Evolutionary conservation across 2,888 invertebrate genomes (phyloP), one percentile per base, ranked within the genome.

Genomic region (Diaprepes abbreviatus): DNA sequence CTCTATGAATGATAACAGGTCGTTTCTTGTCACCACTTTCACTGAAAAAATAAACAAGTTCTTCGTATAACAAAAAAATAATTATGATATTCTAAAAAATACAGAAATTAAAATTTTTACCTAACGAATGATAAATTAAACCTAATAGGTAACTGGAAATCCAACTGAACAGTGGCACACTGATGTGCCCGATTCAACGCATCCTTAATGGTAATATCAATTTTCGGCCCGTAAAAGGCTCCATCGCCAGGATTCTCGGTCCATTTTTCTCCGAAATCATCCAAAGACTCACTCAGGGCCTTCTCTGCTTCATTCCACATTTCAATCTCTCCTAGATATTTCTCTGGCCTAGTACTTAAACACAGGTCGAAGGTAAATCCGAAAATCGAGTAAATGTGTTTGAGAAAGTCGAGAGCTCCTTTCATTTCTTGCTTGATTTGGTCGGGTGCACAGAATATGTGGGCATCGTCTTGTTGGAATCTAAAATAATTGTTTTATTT

Each of bases 381-480:
- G 83, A 99, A 97, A 0, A 95, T 90, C 0, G 90, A 87, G 83
- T 99, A 99, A 0, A 97, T 93, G 79, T 91, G 88, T 66, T 90
- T 88, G 58, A 99, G 85, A 83, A 99, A 99, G 75, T 97, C 92
- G n/a, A 99, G 86, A 12, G 92, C 92, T 0, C 89, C 88, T 24
- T 89, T 86, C 78, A 98, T 94, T 85, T 98, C 98, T 31, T 87
- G 82, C 78, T 92, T 92, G 70, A 98, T 96, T 83, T 97, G 92
- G 60, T 94, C 93, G 0, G 89, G 89, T 2, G 95, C 88, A 82
- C 98, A 99, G 88, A 99, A 99, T 63, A 99, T 98, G 80, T 99
- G 99, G 16, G 98, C 99, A 85, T 99, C 99, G 84, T 99, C 99
- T 83, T 99, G 99, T 81, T 98, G 98, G 89, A 99, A 99, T 62